These are phyloP conservation scores for Drosophila carrolli DNA, from an alignment of 1,140 invertebrate species.

Conservation along the genomic window DNA sequence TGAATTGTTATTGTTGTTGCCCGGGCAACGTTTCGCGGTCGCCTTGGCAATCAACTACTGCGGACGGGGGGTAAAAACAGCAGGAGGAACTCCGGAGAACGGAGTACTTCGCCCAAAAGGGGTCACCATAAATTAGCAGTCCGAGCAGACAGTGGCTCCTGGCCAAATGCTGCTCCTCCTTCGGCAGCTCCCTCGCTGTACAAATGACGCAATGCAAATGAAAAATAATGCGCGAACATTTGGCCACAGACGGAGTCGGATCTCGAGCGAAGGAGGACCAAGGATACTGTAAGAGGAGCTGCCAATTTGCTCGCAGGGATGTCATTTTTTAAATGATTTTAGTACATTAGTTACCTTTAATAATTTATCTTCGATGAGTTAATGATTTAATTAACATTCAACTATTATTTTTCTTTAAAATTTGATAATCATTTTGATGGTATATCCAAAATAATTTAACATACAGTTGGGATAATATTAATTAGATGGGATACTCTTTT, in stretches of 20 bases:
- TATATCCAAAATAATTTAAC: too few relatives aligned
- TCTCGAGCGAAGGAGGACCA: neutral
- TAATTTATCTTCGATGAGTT: too few relatives aligned
- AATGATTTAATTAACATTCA: too few relatives aligned
- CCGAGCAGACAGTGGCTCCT: conserved; percentile 48
- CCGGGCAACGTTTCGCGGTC: conserved; percentile 61
- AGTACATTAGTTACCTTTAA: too few relatives aligned
- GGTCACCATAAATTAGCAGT: conserved; percentile 64
- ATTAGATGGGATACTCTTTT: too few relatives aligned
- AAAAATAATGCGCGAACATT: conserved; percentile 57
- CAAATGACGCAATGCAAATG: conserved; percentile 77
- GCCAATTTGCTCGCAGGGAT: neutral
- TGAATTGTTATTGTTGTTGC: conserved; percentile 35
- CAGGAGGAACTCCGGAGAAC: conserved; percentile 13
- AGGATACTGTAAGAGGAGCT: conserved; percentile 6
- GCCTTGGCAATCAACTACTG: conserved; percentile 72
- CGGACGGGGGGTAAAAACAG: conserved; percentile 21
- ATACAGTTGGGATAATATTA: too few relatives aligned
- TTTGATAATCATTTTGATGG: too few relatives aligned
- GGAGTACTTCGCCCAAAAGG: conserved; percentile 23
- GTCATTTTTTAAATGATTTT: neutral
- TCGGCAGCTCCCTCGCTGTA: conserved; percentile 4
- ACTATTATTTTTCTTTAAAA: too few relatives aligned
- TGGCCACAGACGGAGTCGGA: conserved; percentile 23
- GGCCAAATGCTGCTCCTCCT: neutral